These are phyloP conservation scores for Corynorhinus townsendii DNA, from an alignment of 2,113 vertebrate genomes.

Conservation along the genomic window DNA sequence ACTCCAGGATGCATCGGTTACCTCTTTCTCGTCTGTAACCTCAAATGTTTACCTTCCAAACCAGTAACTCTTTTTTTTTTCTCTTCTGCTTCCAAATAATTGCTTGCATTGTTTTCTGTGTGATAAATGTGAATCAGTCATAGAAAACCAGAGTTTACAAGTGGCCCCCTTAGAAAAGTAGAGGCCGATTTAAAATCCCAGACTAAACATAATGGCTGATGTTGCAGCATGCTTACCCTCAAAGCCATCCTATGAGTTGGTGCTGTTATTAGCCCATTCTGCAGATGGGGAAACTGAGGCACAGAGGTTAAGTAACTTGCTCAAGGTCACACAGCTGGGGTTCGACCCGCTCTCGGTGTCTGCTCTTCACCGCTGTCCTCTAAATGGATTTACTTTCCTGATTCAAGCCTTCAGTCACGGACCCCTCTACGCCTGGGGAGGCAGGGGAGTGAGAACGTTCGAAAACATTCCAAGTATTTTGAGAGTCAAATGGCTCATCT, in stretches of 20 bases:
- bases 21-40: background rate
- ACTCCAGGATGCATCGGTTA: accelerated
- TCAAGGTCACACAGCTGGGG: background rate
- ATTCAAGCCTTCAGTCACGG: accelerated
- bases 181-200: background rate
- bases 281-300: background rate
- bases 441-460: background rate
- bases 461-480: background rate
- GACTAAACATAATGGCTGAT: background rate
- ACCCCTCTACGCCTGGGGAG: background rate
- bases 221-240: background rate
- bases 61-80: background rate
- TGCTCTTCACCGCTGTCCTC: background rate
- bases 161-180: background rate
- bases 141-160: background rate
- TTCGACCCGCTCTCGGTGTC: background rate
- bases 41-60: too few species aligned
- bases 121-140: background rate
- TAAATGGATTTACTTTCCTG: accelerated
- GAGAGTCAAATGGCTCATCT: accelerated
- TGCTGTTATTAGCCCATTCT: background rate
- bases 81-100: background rate
- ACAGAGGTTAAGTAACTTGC: background rate
- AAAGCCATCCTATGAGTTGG: background rate
- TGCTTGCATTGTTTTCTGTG: background rate